Base-by-base conservation (phyloP, 2,797 vertebrate species). In the Crenuchus spilurus region DNA sequence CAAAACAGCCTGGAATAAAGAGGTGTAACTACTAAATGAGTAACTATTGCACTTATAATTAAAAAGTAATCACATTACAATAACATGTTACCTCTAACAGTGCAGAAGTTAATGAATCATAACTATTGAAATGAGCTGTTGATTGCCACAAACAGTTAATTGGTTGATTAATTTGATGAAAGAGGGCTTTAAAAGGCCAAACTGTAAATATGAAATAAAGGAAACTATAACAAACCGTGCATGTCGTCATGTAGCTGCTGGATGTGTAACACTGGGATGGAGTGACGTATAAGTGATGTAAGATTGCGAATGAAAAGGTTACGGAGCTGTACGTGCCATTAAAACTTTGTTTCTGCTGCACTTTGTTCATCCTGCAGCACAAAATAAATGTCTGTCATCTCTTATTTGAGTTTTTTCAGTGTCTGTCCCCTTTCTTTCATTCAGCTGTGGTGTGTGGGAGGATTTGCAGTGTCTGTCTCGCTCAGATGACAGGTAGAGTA, bases 71-170 rank as follows among this genome's bases (percentile, higher is more conserved):
- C n/a, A n/a, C n/a, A n/a, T n/a, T n/a, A n/a, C n/a, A n/a, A n/a
- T n/a, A n/a, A n/a, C n/a, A n/a, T n/a, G n/a, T n/a, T n/a, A n/a
- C n/a, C n/a, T n/a, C n/a, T n/a, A n/a, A n/a, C n/a, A n/a, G n/a
- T n/a, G n/a, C n/a, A n/a, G n/a, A n/a, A n/a, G n/a, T 81, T 60
- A 75, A 71, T 37, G 77, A 80, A 49, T 51, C 20, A 63, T 58
- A 72, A 42, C n/a, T 11, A 18, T 2, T 18, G 16, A 33, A 18
- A 1, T 11, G 5, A 2, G 2, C 49, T n/a, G n/a, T n/a, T n/a
- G n/a, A n/a, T n/a, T n/a, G n/a, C n/a, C n/a, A n/a, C n/a, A n/a
- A n/a, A n/a, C n/a, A n/a, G n/a, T n/a, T n/a, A n/a, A n/a, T n/a
- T n/a, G n/a, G n/a, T n/a, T n/a, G n/a, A n/a, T n/a, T n/a, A n/a